Base-by-base conservation (phyloP, 1,140 invertebrate genomes). In the Listronotus bonariensis region DNA sequence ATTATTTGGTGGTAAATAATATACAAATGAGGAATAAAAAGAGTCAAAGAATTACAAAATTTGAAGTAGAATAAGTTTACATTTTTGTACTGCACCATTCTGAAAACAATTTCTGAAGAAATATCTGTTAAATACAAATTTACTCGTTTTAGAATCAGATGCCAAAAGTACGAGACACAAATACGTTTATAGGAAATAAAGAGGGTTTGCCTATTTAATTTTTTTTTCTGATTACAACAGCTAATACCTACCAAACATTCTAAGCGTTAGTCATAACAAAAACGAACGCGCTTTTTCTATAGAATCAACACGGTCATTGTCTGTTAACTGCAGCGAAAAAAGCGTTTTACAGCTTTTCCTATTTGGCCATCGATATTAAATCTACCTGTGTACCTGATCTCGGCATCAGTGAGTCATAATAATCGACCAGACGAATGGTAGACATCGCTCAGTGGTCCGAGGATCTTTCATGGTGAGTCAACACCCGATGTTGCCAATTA, bases 341-440 rank as follows among this genome's bases (percentile, higher is more conserved):
- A 51, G 48, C 48, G 17, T 18, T 45, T 51, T 51, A 51, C 12
- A 54, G 34, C 32, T 54, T 56, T 56, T 56, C 41, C 54, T 60
- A 51, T 36, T 60, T 49, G 43, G 45, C 52, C 57, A 51, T 60
- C 43, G 45, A 60, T 60, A 60, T 38, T 48, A 36, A 17, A 60
- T 60, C 48, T 51, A 51, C 48, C 48, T 51, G 48, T 12, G 14
- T 40, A 49, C 40, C 43, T 51, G 57, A 60, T 45, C 54, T 45
- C 18, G 26, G 9, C 40, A 45, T 56, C 54, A 36, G 32, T 60
- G 57, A 60, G 43, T 60, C 57, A 60, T 49, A 34, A 48, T 60
- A 60, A 60, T 60, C 57, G 46, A 17, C 57, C 57, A 60, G 57
- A 60, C 57, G 57, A 60, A 60, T 60, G 43, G 57, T 60, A 60